Base-by-base conservation (phyloP, 2,888 invertebrate species). In the Thereva nobilitata region DNA sequence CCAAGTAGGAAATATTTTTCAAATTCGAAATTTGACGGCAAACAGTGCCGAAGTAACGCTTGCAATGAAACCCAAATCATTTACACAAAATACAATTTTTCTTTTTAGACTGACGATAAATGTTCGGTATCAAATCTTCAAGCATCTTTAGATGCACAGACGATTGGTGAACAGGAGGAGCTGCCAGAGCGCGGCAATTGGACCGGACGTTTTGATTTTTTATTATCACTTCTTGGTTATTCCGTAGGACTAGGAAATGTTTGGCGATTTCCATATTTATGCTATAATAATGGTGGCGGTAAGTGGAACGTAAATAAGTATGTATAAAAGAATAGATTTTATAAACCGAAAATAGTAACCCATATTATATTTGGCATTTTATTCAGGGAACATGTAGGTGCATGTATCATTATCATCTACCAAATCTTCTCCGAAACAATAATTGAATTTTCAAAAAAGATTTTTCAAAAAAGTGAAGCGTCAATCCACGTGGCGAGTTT, bases 271-370 rank as follows among this genome's bases (percentile, higher is more conserved):
- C 89, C 89, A 3, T 89, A 89, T 77, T 83, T 90, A 37, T 89
- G 89, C 79, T 89, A 89, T 77, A 89, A 89, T 71, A 90, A 90
- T 77, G 90, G 90, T 53, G 90, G 90, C 73, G 90, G 88, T 87
- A 74, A 75, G 78, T 77, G 4, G 1, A 47, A 35, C 42, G 8
- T 41, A 63, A 40, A 50, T 47, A 6, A 9, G 4, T 9, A 6
- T 12, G 1, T 47, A 23, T 23, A 23, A 23, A 23, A 23, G 23
- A 23, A 23, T 23, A 1, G 23, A 23, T 23, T 23, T 23, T 23
- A 23, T 23, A 23, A 23, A 2, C 1, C 23, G 23, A 23, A 23
- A 23, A 2, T 2, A 23, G 23, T 23, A 23, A 23, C 23, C 23
- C 23, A 23, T 23, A 2, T 1, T 1, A 2, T 2, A 23, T 2